Evolutionary conservation across 2,888 invertebrate genomes (phyloP), one percentile per base, ranked within the genome.

Genomic region (Netelia virgata): DNA sequence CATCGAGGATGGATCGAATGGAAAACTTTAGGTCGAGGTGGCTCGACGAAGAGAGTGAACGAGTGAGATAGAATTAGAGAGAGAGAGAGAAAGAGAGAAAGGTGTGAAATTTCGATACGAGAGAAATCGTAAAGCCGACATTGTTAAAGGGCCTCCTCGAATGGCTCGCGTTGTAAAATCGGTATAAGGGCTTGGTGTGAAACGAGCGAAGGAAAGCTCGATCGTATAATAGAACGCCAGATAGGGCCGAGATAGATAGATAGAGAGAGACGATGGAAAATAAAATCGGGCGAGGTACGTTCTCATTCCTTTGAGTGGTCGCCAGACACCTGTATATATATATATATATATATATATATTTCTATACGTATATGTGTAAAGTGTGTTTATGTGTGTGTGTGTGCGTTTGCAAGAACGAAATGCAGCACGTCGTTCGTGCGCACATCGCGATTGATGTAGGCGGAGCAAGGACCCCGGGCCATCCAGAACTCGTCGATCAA

Each of bases 231-330:
- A 76, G 61, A 20, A 57, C 57, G 75, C 43, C 63, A 57, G 70
- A 76, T 72, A 53, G 72, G 36, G 23, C 43, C 43, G 64, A 6
- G 63, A 64, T 11, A 20, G 61, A 64, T 68, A 28, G 28, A 28
- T 5, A 28, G 28, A 28, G 28, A 28, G 28, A 14, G 47, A 74
- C 50, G 76, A 83, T 86, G 63, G 66, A 78, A 79, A 75, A 84
- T 84, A 82, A 78, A 78, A 78, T 86, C 36, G 77, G 50, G 61
- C 28, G 16, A 43, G 64, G 82, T 81, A 82, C 72, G 85, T 84
- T 82, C 28, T 28, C 84, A 85, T 86, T 85, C 73, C 68, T 77
- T 77, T 82, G 82, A 86, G 86, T 86, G 86, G 85, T 78, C 73
- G 69, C 23, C 41, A 59, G 64, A 28, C 50, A 23, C 28, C 16